Evolutionary conservation across 2,888 invertebrate species (phyloP).

Genomic region (Tinea semifulvella): DNA sequence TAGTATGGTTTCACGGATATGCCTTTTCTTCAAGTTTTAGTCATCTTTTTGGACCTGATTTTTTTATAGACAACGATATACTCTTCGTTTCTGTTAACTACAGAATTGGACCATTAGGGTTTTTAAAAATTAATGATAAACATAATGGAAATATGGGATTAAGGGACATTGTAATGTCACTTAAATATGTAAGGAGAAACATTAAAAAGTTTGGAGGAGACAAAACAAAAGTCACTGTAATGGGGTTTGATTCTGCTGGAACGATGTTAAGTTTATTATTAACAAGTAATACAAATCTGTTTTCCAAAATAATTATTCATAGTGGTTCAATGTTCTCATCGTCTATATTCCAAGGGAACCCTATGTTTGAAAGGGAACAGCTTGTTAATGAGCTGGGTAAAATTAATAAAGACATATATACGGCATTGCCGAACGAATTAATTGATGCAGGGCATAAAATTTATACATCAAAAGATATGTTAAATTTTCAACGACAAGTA

Average conservation of each 20-base stretch:
- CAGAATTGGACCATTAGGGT: slow-evolving; percentile 52
- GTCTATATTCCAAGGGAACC: slow-evolving; percentile 38
- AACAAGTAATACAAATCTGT: slow-evolving; percentile 40
- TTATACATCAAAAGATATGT: slow-evolving; percentile 37
- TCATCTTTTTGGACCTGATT: slow-evolving; percentile 51
- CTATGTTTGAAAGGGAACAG: slow-evolving; percentile 30
- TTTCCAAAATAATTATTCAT: slow-evolving; percentile 52
- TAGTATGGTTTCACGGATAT: slow-evolving; percentile 57
- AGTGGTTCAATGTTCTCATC: slow-evolving; percentile 50
- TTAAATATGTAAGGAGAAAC: slow-evolving; percentile 52
- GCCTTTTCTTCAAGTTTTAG: slow-evolving; percentile 51
- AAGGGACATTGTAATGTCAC: slow-evolving; percentile 48
- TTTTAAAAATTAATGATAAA: slow-evolving; percentile 41
- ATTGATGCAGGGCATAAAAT: slow-evolving; percentile 36
- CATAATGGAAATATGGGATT: slow-evolving; percentile 51
- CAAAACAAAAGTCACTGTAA: slow-evolving; percentile 40
- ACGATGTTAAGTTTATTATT: slow-evolving; percentile 42
- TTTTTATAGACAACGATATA: slow-evolving; percentile 47
- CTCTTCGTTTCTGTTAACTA: slow-evolving; percentile 44
- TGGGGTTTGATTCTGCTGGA: slow-evolving; percentile 50
- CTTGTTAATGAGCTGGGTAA: slow-evolving; percentile 30
- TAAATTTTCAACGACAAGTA: slow-evolving; percentile 42
- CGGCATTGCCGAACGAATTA: slow-evolving; percentile 34
- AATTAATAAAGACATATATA: slow-evolving; percentile 23
- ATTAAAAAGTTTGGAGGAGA: slow-evolving; percentile 45